phyloP scores from a whole-genome alignment of 1,140 invertebrate genomes.

The Zophobas morio region DNA sequence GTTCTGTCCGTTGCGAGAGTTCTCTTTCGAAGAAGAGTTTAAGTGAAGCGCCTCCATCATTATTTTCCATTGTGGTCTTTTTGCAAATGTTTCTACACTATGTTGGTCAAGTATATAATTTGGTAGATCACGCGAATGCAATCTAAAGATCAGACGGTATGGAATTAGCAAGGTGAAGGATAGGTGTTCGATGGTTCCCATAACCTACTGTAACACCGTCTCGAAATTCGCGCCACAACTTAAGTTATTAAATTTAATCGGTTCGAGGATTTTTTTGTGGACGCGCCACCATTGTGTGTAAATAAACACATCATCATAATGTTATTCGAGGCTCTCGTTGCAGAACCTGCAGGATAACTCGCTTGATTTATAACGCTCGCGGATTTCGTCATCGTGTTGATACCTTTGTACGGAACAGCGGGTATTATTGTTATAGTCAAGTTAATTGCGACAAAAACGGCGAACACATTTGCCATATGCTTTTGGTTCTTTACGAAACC shows the following conservation, averaged over 20 bases:
- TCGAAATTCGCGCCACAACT: background rate
- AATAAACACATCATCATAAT: slow-evolving; percentile 17
- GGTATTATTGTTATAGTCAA: background rate
- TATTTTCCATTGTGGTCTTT: slow-evolving; percentile 9
- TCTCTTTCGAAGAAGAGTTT: slow-evolving; percentile 13
- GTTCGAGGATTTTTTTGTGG: background rate
- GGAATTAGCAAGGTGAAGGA: slow-evolving; percentile 36
- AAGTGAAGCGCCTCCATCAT: slow-evolving; percentile 11
- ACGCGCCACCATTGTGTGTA: slow-evolving; percentile 15
- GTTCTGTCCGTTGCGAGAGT: background rate
- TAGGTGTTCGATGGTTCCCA: slow-evolving; percentile 17
- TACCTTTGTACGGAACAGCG: background rate
- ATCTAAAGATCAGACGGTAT: slow-evolving; percentile 35
- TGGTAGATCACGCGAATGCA: slow-evolving; percentile 48
- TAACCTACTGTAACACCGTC: slow-evolving; percentile 24
- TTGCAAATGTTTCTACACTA: slow-evolving; percentile 14
- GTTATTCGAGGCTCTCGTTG: background rate
- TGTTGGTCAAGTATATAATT: slow-evolving; percentile 44
- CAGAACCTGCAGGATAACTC: slow-evolving; percentile 5
- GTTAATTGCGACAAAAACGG: background rate
- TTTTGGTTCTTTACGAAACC: background rate
- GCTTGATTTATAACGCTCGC: background rate
- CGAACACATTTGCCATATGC: background rate
- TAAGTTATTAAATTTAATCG: slow-evolving; percentile 6
- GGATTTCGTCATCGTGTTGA: background rate